Base-by-base conservation (phyloP, 2,888 invertebrate genomes). In the Ophion ellenae region DNA sequence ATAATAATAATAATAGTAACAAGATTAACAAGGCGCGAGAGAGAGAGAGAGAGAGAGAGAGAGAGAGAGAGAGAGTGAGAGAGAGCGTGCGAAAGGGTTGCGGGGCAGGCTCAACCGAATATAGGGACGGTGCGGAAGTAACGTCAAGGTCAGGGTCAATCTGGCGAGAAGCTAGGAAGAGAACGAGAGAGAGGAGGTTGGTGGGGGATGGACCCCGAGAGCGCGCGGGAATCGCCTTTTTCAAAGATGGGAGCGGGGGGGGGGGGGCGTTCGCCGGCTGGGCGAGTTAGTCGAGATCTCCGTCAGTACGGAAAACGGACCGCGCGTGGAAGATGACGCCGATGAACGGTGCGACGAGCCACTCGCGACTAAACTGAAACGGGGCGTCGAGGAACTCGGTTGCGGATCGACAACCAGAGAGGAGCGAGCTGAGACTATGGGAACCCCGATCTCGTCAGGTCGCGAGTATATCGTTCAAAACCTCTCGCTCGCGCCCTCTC, bases 91-190 rank as follows among this genome's bases (percentile, higher is more conserved):
- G 40, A 59, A 63, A 47, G 83, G 69, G 69, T 28, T 9, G 61
- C 75, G 77, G 82, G 69, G 85, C 36, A 74, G 87, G 87, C 87
- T 81, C 84, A 87, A 87, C 89, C 91, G 91, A n/a, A 47, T 81
- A 70, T 90, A 91, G 93, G 92, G 93, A 93, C 91, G 91, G 92
- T 90, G 90, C 91, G 91, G 92, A 93, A 92, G 91, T 93, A 93
- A 91, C 90, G 93, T 70, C 93, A 94, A 94, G 94, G 94, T 94
- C 94, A 94, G 93, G 94, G 94, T 94, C 92, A 90, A 88, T 88
- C 89, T 89, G 89, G 88, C 90, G 89, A 89, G 87, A 84, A 87
- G 86, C 83, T 85, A 70, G 83, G 84, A 76, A 83, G 86, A 84
- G 87, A 80, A 80, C 81, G 83, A 81, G 84, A 74, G 73, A n/a